phyloP scores from a whole-genome alignment of 2,888 invertebrate species.

The Marasmarcha lunaedactyla region DNA sequence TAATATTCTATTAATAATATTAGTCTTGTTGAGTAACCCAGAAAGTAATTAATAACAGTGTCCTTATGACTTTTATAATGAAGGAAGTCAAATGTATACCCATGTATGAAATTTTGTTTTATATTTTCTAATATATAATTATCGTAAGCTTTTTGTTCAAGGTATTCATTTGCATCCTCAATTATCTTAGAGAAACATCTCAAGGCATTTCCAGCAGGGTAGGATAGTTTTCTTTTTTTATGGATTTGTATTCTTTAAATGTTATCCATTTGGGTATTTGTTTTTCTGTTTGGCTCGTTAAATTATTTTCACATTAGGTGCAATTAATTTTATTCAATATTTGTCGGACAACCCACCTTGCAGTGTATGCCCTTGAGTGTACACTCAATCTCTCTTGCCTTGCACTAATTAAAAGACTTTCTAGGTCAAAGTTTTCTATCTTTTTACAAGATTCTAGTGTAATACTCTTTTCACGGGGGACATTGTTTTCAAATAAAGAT shows the following conservation, averaged over 20 bases:
- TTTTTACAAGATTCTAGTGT: not conserved
- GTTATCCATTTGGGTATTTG: constrained; percentile 12
- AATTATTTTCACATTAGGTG: constrained; percentile 6
- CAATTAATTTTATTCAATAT: constrained; percentile 11
- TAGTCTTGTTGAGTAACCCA: constrained; percentile 10
- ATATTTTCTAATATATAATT: constrained; percentile 8
- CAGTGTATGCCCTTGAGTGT: constrained; percentile 18
- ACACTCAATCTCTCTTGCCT: constrained; percentile 14
- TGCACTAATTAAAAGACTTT: constrained; percentile 8
- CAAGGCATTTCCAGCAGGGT: constrained; percentile 15
- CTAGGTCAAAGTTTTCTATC: too few relatives aligned
- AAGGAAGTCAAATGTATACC: constrained; percentile 14
- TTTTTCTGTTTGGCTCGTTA: not conserved
- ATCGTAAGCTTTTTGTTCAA: constrained; percentile 8
- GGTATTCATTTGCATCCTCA: constrained; percentile 16
- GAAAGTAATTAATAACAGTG: constrained; percentile 10
- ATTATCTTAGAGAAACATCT: constrained; percentile 13
- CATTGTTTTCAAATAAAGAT: constrained; percentile 2
- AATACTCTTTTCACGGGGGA: not conserved
- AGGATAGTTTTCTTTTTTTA: constrained; percentile 12
- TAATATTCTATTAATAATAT: constrained; percentile 12
- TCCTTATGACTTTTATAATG: constrained; percentile 11
- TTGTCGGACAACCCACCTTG: constrained; percentile 17
- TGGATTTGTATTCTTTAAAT: constrained; percentile 10
- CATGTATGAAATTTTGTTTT: constrained; percentile 9